Evolutionary conservation across 2,113 vertebrate genomes (phyloP).

Genomic region (Pimephales promelas): DNA sequence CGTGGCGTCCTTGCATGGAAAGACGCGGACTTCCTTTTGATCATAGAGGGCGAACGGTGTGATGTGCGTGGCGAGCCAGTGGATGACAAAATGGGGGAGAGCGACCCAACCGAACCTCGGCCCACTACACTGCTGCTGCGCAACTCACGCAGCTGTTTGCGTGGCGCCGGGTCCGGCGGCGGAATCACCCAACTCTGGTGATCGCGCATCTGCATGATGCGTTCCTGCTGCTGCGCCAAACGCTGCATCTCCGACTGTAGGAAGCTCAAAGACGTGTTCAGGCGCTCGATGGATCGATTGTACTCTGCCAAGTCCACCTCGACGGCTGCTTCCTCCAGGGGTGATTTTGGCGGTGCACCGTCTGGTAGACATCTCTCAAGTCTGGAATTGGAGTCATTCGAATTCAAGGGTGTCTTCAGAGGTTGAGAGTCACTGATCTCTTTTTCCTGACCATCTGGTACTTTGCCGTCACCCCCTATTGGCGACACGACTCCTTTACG

Average conservation of each 20-base stretch:
- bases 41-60: constrained; percentile 83
- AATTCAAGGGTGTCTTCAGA: constrained; percentile 44
- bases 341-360: constrained; percentile 82
- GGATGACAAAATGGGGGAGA: constrained; percentile 78
- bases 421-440: constrained; percentile 60
- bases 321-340: constrained; percentile 83
- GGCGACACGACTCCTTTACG: constrained; percentile 85
- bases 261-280: constrained; percentile 90
- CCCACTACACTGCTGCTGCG: constrained; percentile 79
- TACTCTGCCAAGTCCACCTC: constrained; percentile 90
- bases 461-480: constrained; percentile 75
- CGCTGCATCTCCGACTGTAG: constrained; percentile 97
- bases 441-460: constrained; percentile 74
- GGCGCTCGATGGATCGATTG: constrained; percentile 90
- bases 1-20: constrained; percentile 86
- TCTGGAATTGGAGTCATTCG: constrained; percentile 49
- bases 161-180: constrained; percentile 87
- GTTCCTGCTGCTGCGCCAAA: constrained; percentile 92
- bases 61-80: constrained; percentile 81
- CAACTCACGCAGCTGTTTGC: constrained; percentile 85
- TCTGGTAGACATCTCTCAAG: constrained; percentile 75
- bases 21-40: constrained; percentile 83
- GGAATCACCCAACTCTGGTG: constrained; percentile 92
- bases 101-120: constrained; percentile 79
- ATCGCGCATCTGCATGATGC: constrained; percentile 94